Base-by-base conservation (phyloP, 2,797 vertebrate genomes). In the Enteromius fasciolatus region DNA sequence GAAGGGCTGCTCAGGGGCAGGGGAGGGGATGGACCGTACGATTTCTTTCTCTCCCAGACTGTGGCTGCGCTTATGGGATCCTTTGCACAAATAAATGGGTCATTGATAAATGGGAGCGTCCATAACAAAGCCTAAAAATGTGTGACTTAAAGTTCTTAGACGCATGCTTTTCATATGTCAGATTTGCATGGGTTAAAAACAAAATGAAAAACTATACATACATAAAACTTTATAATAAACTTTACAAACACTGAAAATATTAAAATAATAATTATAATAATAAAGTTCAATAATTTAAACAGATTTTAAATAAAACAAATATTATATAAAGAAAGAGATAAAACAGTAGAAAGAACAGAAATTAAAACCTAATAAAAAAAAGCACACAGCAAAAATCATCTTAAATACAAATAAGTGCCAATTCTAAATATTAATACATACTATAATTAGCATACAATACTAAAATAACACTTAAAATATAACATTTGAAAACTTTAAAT, bases 41-140 rank as follows among this genome's bases (percentile, higher is more conserved):
- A 99, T 97, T 91, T 99, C 98, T 90, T 96, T 96, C 91, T 99
- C 98, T 0, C 97, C 98, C 66, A 99, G 93, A 91, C 98, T 99
- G 90, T 98, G 94, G 81, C 98, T 99, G 87, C 97, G 96, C 90
- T 99, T 99, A 89, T 99, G 98, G 82, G 97, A 98, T 68, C 97
- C 98, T 99, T 85, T 36, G 41, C 31, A 79, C 46, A 70, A 20
- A 66, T 33, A 48, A 33, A 77, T 4, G 18, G 59, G 59, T 77
- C 17, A 63, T 5, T 48, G 23, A 77, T n/a, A 59, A 59, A 75
- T 11, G 18, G 11, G 48, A 36, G 14, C 3, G 33, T 75, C 33
- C 50, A 39, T 3, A 23, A 63, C 11, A 46, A 59, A 52, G 25
- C 8, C 50, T 73, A 50, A 31, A 70, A 72, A 41, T 57, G 50